Evolutionary conservation across 2,797 vertebrate species (phyloP), one percentile per base, ranked within the genome.

Genomic region (Glyptemys insculpta): DNA sequence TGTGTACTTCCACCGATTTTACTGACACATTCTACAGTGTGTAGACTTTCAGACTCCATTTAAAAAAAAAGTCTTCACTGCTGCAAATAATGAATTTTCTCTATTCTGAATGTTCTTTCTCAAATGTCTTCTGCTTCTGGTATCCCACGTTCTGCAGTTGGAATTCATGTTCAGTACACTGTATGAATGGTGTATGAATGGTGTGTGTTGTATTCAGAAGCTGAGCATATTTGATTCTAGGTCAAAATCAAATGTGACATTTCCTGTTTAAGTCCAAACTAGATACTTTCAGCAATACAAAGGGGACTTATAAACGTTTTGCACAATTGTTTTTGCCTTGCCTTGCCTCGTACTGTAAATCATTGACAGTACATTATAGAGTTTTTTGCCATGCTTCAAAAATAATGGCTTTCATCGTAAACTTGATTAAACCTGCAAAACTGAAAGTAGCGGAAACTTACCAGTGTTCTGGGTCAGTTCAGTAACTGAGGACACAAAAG

Each of bases 101-200:
- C 25, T 47, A 87, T 85, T 95, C 92, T 97, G 96, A 97, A 97
- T 97, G 96, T 92, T 94, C 76, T 85, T 94, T 96, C 95, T 97
- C 96, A 97, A 93, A 95, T 95, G 88, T 89, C 95, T 94, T 92
- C 83, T 96, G 94, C 94, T 93, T 79, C 96, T 96, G 93, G 91
- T 95, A 96, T 93, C 95, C 95, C 96, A 96, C 83, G 86, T 97
- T 96, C 93, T 85, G 95, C 97, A 97, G 96, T 92, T 96, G 94
- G 96, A 93, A 94, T 93, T 94, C 93, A 86, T 0, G 3, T 94
- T 94, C 78, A 1, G 34, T 87, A 94, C 11, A 0, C 85, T 0
- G 2, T 88, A 87, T 97, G 95, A 97, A 96, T 97, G 94, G 91
- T 0, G 2, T 88, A 87, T 97, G 95, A 97, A 96, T 97, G 94